Percentiles rank a stretch among this genome's conserved stretches.
phyloP scores from a whole-genome alignment of 2,113 vertebrate species.

The Microcebus lehilahytsara region DNA sequence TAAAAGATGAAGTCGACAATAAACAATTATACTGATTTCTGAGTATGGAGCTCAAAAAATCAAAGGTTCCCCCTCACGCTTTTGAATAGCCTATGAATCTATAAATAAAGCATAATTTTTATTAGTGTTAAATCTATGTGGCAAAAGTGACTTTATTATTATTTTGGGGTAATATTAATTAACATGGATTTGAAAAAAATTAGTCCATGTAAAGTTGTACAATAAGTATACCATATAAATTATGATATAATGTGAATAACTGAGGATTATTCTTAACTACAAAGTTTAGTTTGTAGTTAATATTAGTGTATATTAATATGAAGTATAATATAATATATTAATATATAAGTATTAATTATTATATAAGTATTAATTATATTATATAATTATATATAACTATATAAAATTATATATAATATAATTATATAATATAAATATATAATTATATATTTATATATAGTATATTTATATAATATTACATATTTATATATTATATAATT shows the following conservation, averaged over 20 bases:
- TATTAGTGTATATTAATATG: too few species aligned
- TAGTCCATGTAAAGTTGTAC: not conserved
- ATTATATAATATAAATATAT: too few species aligned
- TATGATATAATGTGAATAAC: not conserved
- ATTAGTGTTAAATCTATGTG: not conserved
- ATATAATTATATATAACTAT: too few species aligned
- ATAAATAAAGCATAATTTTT: not conserved
- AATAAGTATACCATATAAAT: not conserved
- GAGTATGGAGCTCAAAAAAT: conserved; percentile 17
- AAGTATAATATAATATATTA: too few species aligned
- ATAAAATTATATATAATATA: too few species aligned
- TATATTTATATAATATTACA: too few species aligned
- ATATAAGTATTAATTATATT: too few species aligned
- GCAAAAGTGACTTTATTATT: not conserved
- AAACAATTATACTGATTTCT: conserved; percentile 47
- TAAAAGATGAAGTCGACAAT: conserved; percentile 22
- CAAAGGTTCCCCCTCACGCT: not conserved
- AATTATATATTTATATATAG: too few species aligned
- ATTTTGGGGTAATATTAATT: not conserved
- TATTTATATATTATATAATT: too few species aligned
- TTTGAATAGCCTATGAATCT: not conserved
- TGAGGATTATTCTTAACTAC: not conserved
- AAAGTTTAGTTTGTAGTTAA: not conserved
- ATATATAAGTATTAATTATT: too few species aligned
- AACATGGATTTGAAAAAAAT: not conserved